Percentiles rank a stretch among this genome's conserved stretches.
These are phyloP conservation scores for Platygyra sinensis DNA, from an alignment of 64 coral and sea anemone species.

Conservation along the genomic window DNA sequence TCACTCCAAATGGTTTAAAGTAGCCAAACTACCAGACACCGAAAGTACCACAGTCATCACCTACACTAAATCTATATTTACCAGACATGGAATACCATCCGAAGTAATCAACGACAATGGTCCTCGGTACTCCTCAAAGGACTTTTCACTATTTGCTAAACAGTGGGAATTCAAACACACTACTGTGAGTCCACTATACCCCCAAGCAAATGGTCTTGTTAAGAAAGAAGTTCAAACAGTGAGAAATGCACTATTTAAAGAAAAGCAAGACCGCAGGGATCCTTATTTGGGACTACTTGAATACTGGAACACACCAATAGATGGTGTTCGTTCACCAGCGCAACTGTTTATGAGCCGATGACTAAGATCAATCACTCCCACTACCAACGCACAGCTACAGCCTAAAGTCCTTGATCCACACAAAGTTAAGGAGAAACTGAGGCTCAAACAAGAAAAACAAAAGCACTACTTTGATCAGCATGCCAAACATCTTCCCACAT, in stretches of 20 bases:
- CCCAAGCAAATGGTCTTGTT: conserved; percentile 12
- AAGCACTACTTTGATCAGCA: too few relatives aligned
- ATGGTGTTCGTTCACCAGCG: not conserved
- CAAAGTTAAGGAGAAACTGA: not conserved
- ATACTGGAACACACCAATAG: not conserved
- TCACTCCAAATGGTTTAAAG: conserved; percentile 25
- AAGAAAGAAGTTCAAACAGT: conserved; percentile 2
- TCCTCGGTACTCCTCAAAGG: not conserved
- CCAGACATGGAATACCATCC: conserved; percentile 17
- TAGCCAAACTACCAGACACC: conserved; percentile 22
- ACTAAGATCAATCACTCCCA: conserved; percentile 6
- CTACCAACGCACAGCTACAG: not conserved
- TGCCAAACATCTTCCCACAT: conserved; percentile 20
- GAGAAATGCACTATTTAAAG: conserved; percentile 19
- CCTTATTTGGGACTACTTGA: conserved; percentile 19
- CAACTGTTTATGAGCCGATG: conserved; percentile 20
- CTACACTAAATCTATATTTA: conserved; percentile 26
- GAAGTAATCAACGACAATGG: conserved; percentile 10
- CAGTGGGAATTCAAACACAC: conserved; percentile 4
- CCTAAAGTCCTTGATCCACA: conserved; percentile 5
- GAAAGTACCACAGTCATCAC: not conserved
- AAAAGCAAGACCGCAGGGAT: conserved; percentile 13
- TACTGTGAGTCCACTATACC: conserved; percentile 23
- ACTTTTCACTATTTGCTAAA: not conserved
- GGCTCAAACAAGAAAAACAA: too few relatives aligned